Percentiles rank a stretch among this genome's conserved stretches.
phyloP scores from a whole-genome alignment of 2,113 vertebrate genomes.

The Leiothrix lutea region DNA sequence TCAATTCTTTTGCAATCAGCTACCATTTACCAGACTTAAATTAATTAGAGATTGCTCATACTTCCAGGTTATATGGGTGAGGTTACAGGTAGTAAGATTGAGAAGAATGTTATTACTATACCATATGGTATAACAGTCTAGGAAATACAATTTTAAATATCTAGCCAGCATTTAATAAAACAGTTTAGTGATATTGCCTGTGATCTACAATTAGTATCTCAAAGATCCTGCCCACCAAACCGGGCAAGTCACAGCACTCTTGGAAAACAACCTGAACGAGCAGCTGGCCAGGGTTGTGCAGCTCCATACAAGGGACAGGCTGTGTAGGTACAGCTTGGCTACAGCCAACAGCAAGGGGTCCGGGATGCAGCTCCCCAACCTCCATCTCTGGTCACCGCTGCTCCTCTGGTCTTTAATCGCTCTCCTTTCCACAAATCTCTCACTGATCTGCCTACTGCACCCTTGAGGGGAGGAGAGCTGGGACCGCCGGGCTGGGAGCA shows the following conservation, averaged over 20 bases:
- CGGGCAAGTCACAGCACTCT: not conserved
- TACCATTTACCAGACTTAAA: not conserved
- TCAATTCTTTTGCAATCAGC: not conserved
- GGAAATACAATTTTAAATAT: not conserved
- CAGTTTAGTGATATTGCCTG: not conserved
- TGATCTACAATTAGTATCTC: not conserved
- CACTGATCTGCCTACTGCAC: rapidly evolving
- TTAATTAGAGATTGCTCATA: not conserved
- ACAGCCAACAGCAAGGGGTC: not conserved
- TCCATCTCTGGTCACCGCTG: not conserved
- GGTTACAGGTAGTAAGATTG: not conserved
- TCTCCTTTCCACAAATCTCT: not conserved
- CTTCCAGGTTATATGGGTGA: not conserved
- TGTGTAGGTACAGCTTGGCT: too few species aligned
- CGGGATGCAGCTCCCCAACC: not conserved
- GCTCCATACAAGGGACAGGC: not conserved
- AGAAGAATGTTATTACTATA: not conserved
- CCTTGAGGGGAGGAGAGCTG: not conserved
- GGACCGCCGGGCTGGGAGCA: not conserved
- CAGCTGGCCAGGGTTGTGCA: not conserved
- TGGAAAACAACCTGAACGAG: not conserved
- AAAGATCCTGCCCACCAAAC: not conserved
- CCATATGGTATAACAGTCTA: not conserved
- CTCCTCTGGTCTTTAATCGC: too few species aligned
- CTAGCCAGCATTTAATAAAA: not conserved